Conservation (phyloP, 1,140 invertebrate species). For the Aphidius gifuensis region DNA sequence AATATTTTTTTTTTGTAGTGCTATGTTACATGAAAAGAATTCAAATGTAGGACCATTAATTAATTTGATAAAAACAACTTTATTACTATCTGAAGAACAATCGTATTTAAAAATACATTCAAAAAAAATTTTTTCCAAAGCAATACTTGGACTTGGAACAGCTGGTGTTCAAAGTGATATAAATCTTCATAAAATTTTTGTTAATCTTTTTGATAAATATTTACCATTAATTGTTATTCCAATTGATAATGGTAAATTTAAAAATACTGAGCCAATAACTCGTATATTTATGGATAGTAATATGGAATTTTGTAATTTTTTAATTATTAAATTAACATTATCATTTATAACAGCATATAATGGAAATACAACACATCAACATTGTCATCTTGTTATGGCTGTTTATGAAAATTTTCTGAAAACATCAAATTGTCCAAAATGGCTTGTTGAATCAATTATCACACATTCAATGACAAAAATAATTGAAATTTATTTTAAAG, state of each 20-base stretch:
- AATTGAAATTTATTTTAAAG: conserved; percentile 43
- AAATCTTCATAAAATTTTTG: conserved; percentile 39
- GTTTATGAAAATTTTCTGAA: conserved; percentile 15
- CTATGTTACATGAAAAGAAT: conserved; percentile 44
- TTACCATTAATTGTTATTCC: conserved; percentile 28
- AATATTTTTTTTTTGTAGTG: conserved; percentile 41
- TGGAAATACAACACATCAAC: conserved; percentile 42
- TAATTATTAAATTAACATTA: conserved; percentile 40
- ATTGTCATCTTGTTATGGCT: conserved; percentile 46
- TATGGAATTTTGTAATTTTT: conserved; percentile 33
- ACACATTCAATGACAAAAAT: conserved; percentile 35
- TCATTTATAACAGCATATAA: conserved; percentile 39
- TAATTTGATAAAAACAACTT: conserved; percentile 37
- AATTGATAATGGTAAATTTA: conserved; percentile 9
- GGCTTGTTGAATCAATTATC: conserved; percentile 40
- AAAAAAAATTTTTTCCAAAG: conserved; percentile 46
- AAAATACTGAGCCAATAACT: conserved; percentile 38
- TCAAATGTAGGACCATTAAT: conserved; percentile 40
- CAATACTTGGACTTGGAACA: conserved; percentile 44
- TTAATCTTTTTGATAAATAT: conserved; percentile 47
- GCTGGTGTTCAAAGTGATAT: conserved; percentile 43
- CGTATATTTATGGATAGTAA: conserved; percentile 44
- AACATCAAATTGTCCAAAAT: conserved; percentile 10
- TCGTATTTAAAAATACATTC: conserved; percentile 34
- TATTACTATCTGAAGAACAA: conserved; percentile 40